These are phyloP conservation scores for Myzus persicae DNA, from an alignment of 1,140 invertebrate genomes.

Conservation along the genomic window DNA sequence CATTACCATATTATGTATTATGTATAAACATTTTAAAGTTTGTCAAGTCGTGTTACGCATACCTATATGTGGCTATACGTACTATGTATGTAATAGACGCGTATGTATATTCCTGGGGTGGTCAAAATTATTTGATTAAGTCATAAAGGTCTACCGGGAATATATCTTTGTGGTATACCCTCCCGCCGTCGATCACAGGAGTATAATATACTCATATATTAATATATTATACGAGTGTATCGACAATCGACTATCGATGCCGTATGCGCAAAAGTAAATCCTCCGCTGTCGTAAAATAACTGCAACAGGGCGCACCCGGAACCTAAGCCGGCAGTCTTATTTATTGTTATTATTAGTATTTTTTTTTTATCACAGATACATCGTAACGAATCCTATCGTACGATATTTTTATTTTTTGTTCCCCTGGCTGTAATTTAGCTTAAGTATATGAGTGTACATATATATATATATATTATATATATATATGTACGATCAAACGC, in stretches of 20 bases:
- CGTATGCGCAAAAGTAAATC: neutral
- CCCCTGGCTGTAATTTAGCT: neutral
- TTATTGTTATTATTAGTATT: neutral
- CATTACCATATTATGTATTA: neutral
- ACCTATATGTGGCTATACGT: no score
- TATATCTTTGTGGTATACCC: no score
- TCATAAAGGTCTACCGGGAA: no score
- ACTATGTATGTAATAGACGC: no score
- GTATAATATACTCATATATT: neutral
- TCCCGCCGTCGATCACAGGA: neutral
- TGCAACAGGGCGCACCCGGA: neutral
- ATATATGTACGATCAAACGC: neutral
- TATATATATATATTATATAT: no score
- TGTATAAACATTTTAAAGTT: neutral
- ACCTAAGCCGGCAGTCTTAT: neutral
- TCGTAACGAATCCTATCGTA: neutral
- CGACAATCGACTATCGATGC: neutral
- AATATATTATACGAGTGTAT: no score
- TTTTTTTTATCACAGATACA: neutral
- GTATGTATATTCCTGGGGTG: neutral
- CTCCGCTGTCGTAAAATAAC: neutral
- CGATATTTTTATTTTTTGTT: conserved; percentile 19
- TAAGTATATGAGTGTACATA: neutral
- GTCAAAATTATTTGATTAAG: no score
- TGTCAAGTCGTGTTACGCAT: neutral